phyloP scores from a whole-genome alignment of 2,113 vertebrate genomes.

The Sarotherodon lohbergeri region DNA sequence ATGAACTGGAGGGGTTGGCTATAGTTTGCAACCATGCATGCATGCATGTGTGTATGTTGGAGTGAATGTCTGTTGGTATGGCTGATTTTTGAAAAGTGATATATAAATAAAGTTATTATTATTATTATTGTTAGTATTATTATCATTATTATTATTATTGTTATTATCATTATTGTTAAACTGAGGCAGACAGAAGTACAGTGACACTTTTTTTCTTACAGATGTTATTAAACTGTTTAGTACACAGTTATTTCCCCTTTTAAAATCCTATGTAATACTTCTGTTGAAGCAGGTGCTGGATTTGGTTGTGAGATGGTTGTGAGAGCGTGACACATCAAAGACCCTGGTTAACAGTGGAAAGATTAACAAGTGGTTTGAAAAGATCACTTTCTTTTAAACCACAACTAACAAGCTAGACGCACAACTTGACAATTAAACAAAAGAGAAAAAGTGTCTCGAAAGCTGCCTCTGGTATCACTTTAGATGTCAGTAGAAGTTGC shows the following conservation, averaged over 20 bases:
- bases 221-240: background rate
- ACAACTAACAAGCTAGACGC: background rate
- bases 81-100: background rate
- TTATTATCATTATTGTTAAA: background rate
- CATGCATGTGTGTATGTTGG: background rate
- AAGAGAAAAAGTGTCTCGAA: background rate
- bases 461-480: background rate
- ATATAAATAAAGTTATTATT: background rate
- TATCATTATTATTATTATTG: fast-evolving
- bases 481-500: background rate
- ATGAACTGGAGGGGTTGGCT: background rate
- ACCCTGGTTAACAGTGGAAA: background rate
- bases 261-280: background rate
- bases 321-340: background rate
- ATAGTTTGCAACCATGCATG: background rate
- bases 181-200: background rate
- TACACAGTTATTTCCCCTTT: background rate
- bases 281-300: background rate
- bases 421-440: background rate
- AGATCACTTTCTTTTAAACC: background rate
- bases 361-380: background rate
- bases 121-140: background rate
- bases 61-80: background rate
- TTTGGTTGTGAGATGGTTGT: background rate
- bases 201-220: background rate